Percentiles rank a stretch among this genome's conserved stretches.
phyloP scores from a whole-genome alignment of 2,888 invertebrate species.

The Exephanes ischioxanthus region DNA sequence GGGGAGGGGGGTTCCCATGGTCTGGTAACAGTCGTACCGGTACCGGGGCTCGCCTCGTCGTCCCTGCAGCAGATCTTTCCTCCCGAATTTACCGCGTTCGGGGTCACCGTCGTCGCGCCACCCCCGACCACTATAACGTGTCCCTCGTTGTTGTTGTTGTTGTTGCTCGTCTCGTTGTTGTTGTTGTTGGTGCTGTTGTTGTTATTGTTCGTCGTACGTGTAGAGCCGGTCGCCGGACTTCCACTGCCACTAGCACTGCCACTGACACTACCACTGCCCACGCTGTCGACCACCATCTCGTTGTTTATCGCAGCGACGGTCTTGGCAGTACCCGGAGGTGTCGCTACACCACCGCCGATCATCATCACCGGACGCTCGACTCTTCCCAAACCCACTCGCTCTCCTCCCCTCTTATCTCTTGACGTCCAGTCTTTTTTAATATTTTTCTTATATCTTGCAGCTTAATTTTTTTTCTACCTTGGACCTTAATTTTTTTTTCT shows the following conservation, averaged over 20 bases:
- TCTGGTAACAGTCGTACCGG: slow-evolving; percentile 78
- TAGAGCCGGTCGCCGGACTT: slow-evolving; percentile 81
- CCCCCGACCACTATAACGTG: slow-evolving; percentile 70
- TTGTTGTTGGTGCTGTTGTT: slow-evolving; percentile 73
- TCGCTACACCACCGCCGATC: slow-evolving; percentile 83
- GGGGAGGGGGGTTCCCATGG: slow-evolving; percentile 83
- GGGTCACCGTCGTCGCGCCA: slow-evolving; percentile 66
- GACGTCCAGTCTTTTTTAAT: background rate
- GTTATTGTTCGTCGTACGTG: slow-evolving; percentile 74
- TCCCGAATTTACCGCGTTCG: slow-evolving; percentile 56
- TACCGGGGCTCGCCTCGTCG: slow-evolving; percentile 73
- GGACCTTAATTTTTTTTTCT: background rate
- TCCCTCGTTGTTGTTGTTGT: slow-evolving; percentile 69
- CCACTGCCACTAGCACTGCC: slow-evolving; percentile 83
- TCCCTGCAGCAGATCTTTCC: slow-evolving; percentile 81
- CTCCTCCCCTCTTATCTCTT: slow-evolving; percentile 49
- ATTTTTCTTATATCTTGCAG: background rate
- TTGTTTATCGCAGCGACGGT: slow-evolving; percentile 81
- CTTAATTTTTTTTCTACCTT: too few species aligned
- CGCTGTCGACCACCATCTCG: slow-evolving; percentile 82
- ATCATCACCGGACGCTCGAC: slow-evolving; percentile 80
- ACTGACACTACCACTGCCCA: slow-evolving; percentile 83
- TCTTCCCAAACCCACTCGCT: slow-evolving; percentile 53
- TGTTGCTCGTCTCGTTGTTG: slow-evolving; percentile 64
- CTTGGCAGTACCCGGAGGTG: slow-evolving; percentile 82